Conservation (phyloP, 2,113 vertebrate species). For the Morphnarchus princeps region DNA sequence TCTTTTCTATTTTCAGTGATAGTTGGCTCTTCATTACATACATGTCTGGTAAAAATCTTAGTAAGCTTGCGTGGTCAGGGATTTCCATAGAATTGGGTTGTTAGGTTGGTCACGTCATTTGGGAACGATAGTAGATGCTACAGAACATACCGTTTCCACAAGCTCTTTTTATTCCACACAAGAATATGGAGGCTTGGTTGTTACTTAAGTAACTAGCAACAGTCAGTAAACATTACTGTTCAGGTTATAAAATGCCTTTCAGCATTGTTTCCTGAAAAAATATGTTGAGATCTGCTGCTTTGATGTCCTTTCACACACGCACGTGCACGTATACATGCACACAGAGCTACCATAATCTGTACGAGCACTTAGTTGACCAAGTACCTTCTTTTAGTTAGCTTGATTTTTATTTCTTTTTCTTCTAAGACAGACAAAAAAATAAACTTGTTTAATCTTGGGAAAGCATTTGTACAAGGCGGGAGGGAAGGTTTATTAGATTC, state of each 20-base stretch:
- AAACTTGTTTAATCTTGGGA: not conserved
- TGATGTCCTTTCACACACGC: not conserved
- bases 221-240: not conserved
- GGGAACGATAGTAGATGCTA: not conserved
- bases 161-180: not conserved
- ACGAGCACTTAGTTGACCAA: not conserved
- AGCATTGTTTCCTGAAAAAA: not conserved
- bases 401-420: not conserved
- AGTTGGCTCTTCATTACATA: not conserved
- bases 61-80: not conserved
- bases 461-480: not conserved
- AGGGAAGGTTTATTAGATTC: not conserved
- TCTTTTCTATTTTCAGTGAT: not conserved
- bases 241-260: not conserved
- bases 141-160: not conserved
- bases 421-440: not conserved
- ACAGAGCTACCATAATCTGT: not conserved
- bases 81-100: not conserved
- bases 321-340: rapidly evolving
- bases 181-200: not conserved
- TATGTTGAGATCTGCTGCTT: not conserved
- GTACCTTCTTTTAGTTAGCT: not conserved
- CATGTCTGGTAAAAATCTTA: not conserved
- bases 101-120: not conserved
- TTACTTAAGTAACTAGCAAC: not conserved